Base-by-base conservation (phyloP, 2,113 vertebrate species). In the Aythya baeri region DNA sequence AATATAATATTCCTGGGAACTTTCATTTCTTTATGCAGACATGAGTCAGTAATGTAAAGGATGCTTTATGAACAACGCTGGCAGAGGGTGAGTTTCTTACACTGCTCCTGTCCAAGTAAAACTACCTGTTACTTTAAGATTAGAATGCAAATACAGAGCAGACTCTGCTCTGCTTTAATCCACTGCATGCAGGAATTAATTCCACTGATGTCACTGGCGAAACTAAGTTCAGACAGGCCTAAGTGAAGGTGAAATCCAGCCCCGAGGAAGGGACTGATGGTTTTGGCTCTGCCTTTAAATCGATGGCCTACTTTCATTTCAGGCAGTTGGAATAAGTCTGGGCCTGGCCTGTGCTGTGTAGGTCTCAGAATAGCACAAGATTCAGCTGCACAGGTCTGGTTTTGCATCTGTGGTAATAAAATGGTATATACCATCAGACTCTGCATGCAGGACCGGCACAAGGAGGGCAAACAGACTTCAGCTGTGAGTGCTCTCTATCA, bases 1-100 rank as follows among this genome's bases (percentile, higher is more conserved):
- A 91, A 92, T 83, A 93, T 29, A 91, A 90, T 85, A 88, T 63
- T 67, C 62, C 85, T 92, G 92, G 78, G 81, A 88, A 93, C 73
- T 85, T 66, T 52, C 34, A 80, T 21, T 38, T 57, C 62, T 46
- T 89, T 34, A 71, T 46, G 80, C 77, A 77, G 79, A 66, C 26
- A 61, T 2, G 0, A 86, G 65, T 58, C n/a, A 70, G 52, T 14
- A 73, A 81, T 13, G 72, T 52, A 86, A 94, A 91, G 65, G 77
- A 63, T 75, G 81, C 38, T 93, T 83, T 65, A 82, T 26, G 61
- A 66, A 68, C 68, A 83, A 32, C 26, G 16, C 26, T 55, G 65
- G 52, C 73, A 83, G 68, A 75, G 61, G 61, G 1, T 74, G 65
- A 73, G 44, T 36, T 91, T 77, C 88, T 78, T 83, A 83, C 68